These are phyloP conservation scores for Calonectris borealis DNA, from an alignment of 2,113 vertebrate species.

Conservation along the genomic window DNA sequence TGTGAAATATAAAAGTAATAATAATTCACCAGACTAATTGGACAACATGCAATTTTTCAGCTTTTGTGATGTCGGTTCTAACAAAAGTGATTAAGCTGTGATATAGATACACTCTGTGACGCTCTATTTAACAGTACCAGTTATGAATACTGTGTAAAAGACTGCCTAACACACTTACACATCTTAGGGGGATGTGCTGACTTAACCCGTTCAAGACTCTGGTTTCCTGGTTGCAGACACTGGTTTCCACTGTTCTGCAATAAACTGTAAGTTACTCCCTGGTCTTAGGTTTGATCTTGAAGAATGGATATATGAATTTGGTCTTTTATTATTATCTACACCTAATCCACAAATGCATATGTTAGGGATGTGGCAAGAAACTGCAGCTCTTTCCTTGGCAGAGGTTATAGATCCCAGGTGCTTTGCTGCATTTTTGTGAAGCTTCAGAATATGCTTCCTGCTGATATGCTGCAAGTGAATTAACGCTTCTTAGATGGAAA, in stretches of 20 bases:
- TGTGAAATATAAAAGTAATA: background rate
- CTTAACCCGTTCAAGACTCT: background rate
- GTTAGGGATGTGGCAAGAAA: constrained; percentile 10
- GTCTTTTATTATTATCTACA: background rate
- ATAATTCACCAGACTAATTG: background rate
- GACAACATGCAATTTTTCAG: background rate
- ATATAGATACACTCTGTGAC: background rate
- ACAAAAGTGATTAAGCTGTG: background rate
- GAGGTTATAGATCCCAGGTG: constrained; percentile 35
- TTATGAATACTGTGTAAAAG: background rate
- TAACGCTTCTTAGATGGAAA: background rate
- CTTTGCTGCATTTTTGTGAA: background rate
- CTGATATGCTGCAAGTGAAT: background rate
- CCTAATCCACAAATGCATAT: background rate
- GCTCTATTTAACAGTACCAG: background rate
- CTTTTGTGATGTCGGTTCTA: background rate
- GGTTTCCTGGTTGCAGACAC: background rate
- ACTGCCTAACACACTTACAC: background rate
- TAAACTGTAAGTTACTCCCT: background rate
- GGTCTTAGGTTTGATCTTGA: background rate
- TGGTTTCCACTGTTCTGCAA: background rate
- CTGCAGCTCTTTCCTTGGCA: background rate
- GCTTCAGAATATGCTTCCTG: background rate
- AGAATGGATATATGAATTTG: background rate
- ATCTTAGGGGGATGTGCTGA: background rate